Conservation (phyloP, 2,113 vertebrate genomes). For the Chaetops frenatus region DNA sequence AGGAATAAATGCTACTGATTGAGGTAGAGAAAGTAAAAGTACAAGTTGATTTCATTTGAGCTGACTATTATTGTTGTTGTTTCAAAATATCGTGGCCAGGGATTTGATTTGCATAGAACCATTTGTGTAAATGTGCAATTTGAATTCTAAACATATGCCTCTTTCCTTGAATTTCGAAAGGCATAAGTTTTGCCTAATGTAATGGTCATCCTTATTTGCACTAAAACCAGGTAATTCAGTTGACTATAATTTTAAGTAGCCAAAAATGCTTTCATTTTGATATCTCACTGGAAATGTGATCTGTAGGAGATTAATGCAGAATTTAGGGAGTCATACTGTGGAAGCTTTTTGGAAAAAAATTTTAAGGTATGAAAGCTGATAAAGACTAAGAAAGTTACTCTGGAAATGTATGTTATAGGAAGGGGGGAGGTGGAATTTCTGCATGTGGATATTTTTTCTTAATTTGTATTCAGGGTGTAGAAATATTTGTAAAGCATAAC, state of each 20-base stretch:
- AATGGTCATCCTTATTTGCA: not conserved
- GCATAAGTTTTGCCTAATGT: not conserved
- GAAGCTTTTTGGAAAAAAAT: not conserved
- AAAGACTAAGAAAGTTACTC: not conserved
- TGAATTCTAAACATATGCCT: not conserved
- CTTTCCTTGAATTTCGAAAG: not conserved
- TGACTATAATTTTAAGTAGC: not conserved
- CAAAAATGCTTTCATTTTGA: not conserved
- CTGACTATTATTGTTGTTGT: not conserved
- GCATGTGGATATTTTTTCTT: not conserved
- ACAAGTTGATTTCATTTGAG: not conserved
- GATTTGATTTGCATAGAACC: not conserved
- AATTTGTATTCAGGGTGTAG: not conserved
- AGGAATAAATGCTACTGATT: not conserved
- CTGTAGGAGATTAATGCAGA: not conserved
- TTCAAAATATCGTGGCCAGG: not conserved
- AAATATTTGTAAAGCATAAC: not conserved
- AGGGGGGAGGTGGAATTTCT: not conserved
- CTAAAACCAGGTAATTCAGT: not conserved
- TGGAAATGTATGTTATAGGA: not conserved
- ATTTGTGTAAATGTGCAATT: not conserved
- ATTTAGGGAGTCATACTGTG: not conserved
- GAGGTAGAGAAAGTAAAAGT: not conserved
- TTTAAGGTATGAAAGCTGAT: not conserved
- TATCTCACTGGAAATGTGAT: not conserved